Conservation (phyloP, 2,888 invertebrate species). For the Temnothorax unifasciatus region DNA sequence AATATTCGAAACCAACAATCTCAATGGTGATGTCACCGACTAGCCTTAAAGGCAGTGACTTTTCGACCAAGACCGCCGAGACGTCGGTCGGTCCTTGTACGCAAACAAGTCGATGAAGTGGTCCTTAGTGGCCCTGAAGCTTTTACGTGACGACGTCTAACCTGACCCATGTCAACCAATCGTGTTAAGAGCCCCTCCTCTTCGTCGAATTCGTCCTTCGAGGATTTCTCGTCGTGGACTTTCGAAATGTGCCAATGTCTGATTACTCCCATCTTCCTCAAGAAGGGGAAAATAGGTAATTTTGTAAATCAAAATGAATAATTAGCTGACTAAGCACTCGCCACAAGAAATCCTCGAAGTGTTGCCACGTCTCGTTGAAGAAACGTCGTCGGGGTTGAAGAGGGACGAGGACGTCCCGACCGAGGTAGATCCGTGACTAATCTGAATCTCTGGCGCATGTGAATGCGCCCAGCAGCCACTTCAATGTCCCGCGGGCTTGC, state of each 20-base stretch:
- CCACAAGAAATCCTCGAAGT: slow-evolving; percentile 55
- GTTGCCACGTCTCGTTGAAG: slow-evolving; percentile 47
- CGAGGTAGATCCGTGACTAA: slow-evolving; percentile 70
- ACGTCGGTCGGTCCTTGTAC: not conserved
- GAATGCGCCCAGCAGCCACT: slow-evolving; percentile 64
- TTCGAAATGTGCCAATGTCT: slow-evolving; percentile 43
- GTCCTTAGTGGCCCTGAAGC: not conserved
- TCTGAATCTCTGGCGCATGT: slow-evolving; percentile 65
- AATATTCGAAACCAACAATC: not conserved
- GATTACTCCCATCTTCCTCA: not conserved
- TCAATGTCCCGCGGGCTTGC: slow-evolving; percentile 56
- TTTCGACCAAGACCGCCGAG: not conserved
- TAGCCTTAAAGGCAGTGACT: not conserved
- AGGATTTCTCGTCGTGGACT: slow-evolving; percentile 6
- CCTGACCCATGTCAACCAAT: slow-evolving; percentile 4
- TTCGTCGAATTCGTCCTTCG: slow-evolving; percentile 3
- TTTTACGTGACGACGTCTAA: slow-evolving; percentile 1
- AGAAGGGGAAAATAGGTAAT: not conserved
- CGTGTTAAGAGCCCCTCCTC: slow-evolving; percentile 11
- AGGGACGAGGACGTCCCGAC: slow-evolving; percentile 38
- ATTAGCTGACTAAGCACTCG: slow-evolving; percentile 76
- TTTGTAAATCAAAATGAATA: slow-evolving; percentile 66
- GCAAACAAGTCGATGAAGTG: slow-evolving; percentile 23
- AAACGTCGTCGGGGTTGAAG: slow-evolving; percentile 31
- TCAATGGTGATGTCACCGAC: not conserved